Evolutionary conservation across 2,113 vertebrate species (phyloP), one percentile per base, ranked within the genome.

Genomic region (Strigops habroptila): DNA sequence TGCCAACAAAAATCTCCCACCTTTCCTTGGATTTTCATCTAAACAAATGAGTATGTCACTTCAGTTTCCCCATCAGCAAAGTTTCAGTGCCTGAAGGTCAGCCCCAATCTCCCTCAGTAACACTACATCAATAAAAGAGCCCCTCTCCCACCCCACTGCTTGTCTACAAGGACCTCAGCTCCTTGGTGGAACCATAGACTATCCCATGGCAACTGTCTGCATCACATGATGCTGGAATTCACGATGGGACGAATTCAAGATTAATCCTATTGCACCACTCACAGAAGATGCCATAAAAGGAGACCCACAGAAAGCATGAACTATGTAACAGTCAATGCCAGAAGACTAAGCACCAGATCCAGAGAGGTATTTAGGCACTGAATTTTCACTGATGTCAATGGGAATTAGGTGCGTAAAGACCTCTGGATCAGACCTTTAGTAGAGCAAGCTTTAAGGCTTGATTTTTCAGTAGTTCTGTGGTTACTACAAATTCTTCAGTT

Each of bases 221-320:
- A 90, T 75, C 55, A 22, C 1, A 0, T 59, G 73, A 1, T 67
- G 69, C 80, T 94, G 76, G 37, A 93, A 67, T 48, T 71, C 73
- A 71, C 0, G 0, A 90, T 2, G 17, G 60, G 82, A 91, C 74
- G 43, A 81, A 93, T 51, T 83, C 55, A 86, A 88, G 95, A 91
- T 85, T 74, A 85, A 90, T 77, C 80, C 67, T 91, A 53, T 2
- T 70, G 65, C 79, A 93, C 52, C 39, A 78, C 76, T 77, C 69
- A 24, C 67, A 81, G 69, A 93, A 93, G 63, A 90, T 57, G 80
- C 93, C 93, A 82, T 96, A 95, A 92, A 96, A 93, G 88, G 82
- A 94, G 31, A 93, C 62, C 39, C 57, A 91, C 18, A 76, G 77
- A 95, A 89, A 92, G 31, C 37, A 86, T 30, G 24, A 92, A 79